Evolutionary conservation across 2,888 invertebrate species (phyloP).

Genomic region (Pristionchus entomophagus): DNA sequence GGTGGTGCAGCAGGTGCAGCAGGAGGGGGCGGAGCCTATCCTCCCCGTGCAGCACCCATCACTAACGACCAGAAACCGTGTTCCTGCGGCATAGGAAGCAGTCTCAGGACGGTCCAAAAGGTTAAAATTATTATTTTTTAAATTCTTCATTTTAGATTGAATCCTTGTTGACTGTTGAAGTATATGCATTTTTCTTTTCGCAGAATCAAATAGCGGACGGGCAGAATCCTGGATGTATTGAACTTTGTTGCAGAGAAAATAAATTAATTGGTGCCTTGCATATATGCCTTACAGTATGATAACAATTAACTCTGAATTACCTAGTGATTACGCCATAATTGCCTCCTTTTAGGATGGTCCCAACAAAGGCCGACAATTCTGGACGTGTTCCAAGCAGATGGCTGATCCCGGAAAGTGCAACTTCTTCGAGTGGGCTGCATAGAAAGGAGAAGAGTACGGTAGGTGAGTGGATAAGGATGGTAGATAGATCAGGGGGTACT

Average conservation of each 20-base stretch:
- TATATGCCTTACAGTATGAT: background rate
- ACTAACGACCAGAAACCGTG: slow-evolving; percentile 52
- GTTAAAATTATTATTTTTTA: background rate
- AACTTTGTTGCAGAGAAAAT: too few relatives aligned
- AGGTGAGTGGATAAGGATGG: background rate
- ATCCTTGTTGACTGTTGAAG: too few relatives aligned
- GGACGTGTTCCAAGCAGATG: slow-evolving; percentile 59
- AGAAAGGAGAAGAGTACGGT: background rate
- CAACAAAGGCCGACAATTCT: slow-evolving; percentile 68
- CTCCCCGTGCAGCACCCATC: background rate
- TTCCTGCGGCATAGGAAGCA: slow-evolving; percentile 52
- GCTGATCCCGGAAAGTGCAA: slow-evolving; percentile 58
- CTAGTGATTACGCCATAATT: background rate
- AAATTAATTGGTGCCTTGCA: too few relatives aligned
- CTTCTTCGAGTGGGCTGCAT: slow-evolving; percentile 65
- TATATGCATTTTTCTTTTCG: too few relatives aligned
- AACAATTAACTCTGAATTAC: background rate
- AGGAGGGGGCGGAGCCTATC: background rate
- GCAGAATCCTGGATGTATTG: too few relatives aligned
- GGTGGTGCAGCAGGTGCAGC: background rate
- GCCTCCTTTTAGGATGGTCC: slow-evolving; percentile 56
- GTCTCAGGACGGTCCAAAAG: slow-evolving; percentile 58
- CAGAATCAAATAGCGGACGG: too few relatives aligned
- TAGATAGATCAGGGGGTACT: background rate
- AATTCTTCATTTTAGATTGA: background rate